Percentiles rank a stretch among this genome's conserved stretches.
Conservation (phyloP, 1,140 invertebrate genomes). For the Aporrectodea caliginosa region DNA sequence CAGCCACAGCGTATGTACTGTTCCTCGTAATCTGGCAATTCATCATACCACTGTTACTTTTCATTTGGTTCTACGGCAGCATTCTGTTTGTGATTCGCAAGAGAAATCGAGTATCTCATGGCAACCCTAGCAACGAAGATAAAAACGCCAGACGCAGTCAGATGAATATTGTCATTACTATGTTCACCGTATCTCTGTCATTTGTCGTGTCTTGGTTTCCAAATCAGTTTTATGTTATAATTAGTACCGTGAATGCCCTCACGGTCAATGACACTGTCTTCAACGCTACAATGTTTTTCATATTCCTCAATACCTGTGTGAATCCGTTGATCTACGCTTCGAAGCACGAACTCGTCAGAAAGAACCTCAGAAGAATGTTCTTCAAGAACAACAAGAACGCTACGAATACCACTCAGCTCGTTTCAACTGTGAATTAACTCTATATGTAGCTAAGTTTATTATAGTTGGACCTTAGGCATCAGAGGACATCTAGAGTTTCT, state of each 20-base stretch:
- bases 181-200: constrained; percentile 1
- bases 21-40: not conserved
- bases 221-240: not conserved
- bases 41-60: constrained; percentile 15
- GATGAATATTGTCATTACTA: constrained; percentile 16
- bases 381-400: too few species aligned
- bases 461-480: too few species aligned
- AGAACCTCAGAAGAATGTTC: not conserved
- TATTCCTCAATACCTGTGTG: not conserved
- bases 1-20: not conserved
- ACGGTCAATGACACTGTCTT: not conserved
- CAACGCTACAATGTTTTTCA: not conserved
- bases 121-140: not conserved
- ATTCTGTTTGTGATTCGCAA: constrained; percentile 1
- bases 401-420: too few species aligned
- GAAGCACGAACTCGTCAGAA: not conserved
- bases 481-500: too few species aligned
- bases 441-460: too few species aligned
- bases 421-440: too few species aligned
- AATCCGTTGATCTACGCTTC: not conserved
- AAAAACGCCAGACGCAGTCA: not conserved
- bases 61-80: constrained; percentile 8
- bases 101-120: not conserved
- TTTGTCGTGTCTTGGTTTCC: constrained; percentile 21
- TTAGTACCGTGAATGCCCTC: not conserved